These are phyloP conservation scores for Tiliacea aurago DNA, from an alignment of 2,888 invertebrate species.

Conservation along the genomic window DNA sequence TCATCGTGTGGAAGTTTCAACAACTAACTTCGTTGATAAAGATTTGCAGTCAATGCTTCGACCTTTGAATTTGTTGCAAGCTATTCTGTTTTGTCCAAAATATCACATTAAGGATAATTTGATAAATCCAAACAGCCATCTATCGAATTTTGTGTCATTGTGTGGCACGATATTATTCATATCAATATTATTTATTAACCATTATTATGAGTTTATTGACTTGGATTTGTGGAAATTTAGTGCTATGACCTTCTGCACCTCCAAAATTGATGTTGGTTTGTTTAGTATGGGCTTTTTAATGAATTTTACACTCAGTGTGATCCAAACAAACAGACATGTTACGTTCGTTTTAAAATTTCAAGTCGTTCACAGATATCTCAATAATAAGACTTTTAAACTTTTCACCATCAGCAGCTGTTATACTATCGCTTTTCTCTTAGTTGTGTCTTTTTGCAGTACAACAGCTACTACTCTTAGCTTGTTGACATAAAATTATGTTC, in stretches of 20 bases:
- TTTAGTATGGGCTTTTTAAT: not conserved
- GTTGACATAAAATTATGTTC: not conserved
- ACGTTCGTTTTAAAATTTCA: slow-evolving; percentile 16
- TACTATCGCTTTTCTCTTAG: not conserved
- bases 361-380: slow-evolving; percentile 19
- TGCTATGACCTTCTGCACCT: not conserved
- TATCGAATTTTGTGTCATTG: too few species aligned
- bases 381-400: not conserved
- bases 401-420: not conserved
- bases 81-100: too few species aligned
- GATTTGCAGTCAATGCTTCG: too few species aligned
- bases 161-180: too few species aligned
- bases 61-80: too few species aligned
- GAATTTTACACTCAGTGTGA: not conserved
- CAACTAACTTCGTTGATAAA: too few species aligned
- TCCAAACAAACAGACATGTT: not conserved
- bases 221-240: not conserved
- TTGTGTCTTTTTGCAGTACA: not conserved
- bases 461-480: not conserved
- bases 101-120: too few species aligned
- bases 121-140: too few species aligned
- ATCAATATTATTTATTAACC: too few species aligned
- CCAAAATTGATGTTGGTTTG: not conserved
- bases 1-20: too few species aligned
- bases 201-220: too few species aligned